These are phyloP conservation scores for Hippopotamus amphibius DNA, from an alignment of 2,113 vertebrate species.

Conservation along the genomic window DNA sequence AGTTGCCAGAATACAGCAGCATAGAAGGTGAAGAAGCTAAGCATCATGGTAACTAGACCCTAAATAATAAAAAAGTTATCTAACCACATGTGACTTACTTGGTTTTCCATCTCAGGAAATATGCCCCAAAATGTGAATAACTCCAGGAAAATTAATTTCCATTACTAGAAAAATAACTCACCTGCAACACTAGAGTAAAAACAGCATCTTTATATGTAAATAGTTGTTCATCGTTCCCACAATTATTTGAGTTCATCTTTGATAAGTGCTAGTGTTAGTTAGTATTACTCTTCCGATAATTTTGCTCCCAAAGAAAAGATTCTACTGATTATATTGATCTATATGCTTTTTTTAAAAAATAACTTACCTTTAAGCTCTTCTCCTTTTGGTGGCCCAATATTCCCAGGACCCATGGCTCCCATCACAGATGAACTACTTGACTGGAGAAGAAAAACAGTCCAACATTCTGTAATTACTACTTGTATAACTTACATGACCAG, in stretches of 20 bases:
- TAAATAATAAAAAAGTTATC: background rate
- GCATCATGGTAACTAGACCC: background rate
- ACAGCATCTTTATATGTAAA: constrained; percentile 34
- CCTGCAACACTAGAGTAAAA: constrained; percentile 44
- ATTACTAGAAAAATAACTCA: constrained; percentile 48
- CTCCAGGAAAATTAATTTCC: constrained; percentile 6
- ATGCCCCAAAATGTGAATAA: background rate
- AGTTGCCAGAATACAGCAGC: constrained; percentile 25
- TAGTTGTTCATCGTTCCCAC: background rate
- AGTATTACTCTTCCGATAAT: constrained; percentile 12
- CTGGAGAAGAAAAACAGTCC: constrained; percentile 50
- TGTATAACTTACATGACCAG: background rate
- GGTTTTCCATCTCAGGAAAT: constrained; percentile 41
- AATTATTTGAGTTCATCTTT: constrained; percentile 42
- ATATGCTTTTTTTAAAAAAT: too few relatives aligned
- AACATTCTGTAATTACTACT: constrained; percentile 55
- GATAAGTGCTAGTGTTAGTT: constrained; percentile 42
- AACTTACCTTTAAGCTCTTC: too few relatives aligned
- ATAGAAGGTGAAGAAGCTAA: constrained; percentile 49
- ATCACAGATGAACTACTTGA: background rate
- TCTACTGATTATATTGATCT: constrained; percentile 28
- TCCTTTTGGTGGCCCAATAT: too few relatives aligned
- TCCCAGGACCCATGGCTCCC: constrained; percentile 72
- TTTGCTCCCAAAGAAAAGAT: constrained; percentile 42
- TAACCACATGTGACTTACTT: constrained; percentile 10